phyloP scores from a whole-genome alignment of 37 sponge, comb jelly and placozoan species.

The Amphimedon queenslandica region DNA sequence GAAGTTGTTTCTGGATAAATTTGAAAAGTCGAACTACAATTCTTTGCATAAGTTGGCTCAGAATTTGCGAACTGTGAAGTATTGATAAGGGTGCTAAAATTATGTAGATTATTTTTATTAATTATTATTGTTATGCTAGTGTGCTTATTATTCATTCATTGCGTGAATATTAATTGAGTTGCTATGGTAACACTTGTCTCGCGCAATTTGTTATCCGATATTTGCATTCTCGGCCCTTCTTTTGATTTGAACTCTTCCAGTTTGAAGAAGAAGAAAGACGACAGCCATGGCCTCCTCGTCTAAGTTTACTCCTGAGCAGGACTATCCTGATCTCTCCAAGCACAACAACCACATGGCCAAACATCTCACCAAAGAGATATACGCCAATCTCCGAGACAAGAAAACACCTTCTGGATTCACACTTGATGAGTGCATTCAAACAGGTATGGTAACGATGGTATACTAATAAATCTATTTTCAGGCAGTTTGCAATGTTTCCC shows the following conservation, averaged over 20 bases:
- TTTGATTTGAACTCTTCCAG: too few relatives aligned
- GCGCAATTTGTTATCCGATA: too few relatives aligned
- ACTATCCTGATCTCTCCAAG: conserved; percentile 53
- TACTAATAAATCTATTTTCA: neutral
- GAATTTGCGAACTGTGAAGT: neutral
- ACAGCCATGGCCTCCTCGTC: conserved; percentile 2
- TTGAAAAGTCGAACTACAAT: conserved; percentile 17
- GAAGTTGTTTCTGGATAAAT: conserved; percentile 15
- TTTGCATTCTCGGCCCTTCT: too few relatives aligned
- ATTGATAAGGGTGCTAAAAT: too few relatives aligned
- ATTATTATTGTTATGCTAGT: too few relatives aligned
- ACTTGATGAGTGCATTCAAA: conserved; percentile 54
- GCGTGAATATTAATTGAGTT: too few relatives aligned
- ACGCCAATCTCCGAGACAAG: conserved; percentile 45
- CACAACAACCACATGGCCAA: conserved; percentile 73
- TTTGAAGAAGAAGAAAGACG: too few relatives aligned
- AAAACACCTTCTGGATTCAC: conserved; percentile 50
- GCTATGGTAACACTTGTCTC: too few relatives aligned
- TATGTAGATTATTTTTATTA: too few relatives aligned
- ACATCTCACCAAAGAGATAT: conserved; percentile 49
- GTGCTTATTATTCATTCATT: too few relatives aligned
- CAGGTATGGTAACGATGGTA: conserved; percentile 10
- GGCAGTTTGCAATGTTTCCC: too few relatives aligned
- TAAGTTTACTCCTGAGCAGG: conserved; percentile 18
- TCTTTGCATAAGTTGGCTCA: conserved; percentile 21